Conservation (phyloP, 2,888 invertebrate genomes). For the Gymnoscelis rufifasciata region DNA sequence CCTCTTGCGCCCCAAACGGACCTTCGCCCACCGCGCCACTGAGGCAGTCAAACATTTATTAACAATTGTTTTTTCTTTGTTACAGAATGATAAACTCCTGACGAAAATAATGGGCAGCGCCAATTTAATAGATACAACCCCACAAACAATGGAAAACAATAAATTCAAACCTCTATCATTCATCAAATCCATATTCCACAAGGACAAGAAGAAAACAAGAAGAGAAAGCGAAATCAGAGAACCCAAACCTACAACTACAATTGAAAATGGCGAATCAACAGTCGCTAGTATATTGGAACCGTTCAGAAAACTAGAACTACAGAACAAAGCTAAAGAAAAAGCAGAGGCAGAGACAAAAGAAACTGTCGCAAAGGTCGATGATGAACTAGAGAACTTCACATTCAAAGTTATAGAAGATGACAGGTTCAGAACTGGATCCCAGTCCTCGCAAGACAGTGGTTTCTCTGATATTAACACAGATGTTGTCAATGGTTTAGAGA, state of each 20-base stretch:
- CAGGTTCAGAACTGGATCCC: constrained; percentile 47
- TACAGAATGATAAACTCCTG: constrained; percentile 25
- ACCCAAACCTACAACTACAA: constrained; percentile 6
- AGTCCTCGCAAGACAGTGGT: constrained; percentile 63
- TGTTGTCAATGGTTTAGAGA: constrained; percentile 42
- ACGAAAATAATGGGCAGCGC: constrained; percentile 54
- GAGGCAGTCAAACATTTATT: too few species aligned
- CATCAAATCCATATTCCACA: constrained; percentile 32
- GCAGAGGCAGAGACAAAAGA: constrained; percentile 5
- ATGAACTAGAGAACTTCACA: constrained; percentile 51
- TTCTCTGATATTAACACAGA: constrained; percentile 45
- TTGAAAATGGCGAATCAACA: not conserved
- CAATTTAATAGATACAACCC: constrained; percentile 35
- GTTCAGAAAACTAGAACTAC: constrained; percentile 16
- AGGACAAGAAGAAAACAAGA: constrained; percentile 37
- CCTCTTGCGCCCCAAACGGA: too few species aligned
- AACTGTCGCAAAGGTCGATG: constrained; percentile 27
- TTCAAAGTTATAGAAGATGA: constrained; percentile 48
- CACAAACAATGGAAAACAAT: constrained; percentile 55
- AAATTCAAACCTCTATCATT: constrained; percentile 42
- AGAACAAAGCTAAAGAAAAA: not conserved
- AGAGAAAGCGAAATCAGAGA: constrained; percentile 15
- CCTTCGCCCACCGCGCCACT: too few species aligned
- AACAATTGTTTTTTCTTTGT: constrained; percentile 25
- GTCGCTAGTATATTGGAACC: constrained; percentile 20